Percentiles rank a stretch among this genome's conserved stretches.
Evolutionary conservation across 2,797 vertebrate genomes (phyloP).

Genomic region (Amazona ochrocephala): DNA sequence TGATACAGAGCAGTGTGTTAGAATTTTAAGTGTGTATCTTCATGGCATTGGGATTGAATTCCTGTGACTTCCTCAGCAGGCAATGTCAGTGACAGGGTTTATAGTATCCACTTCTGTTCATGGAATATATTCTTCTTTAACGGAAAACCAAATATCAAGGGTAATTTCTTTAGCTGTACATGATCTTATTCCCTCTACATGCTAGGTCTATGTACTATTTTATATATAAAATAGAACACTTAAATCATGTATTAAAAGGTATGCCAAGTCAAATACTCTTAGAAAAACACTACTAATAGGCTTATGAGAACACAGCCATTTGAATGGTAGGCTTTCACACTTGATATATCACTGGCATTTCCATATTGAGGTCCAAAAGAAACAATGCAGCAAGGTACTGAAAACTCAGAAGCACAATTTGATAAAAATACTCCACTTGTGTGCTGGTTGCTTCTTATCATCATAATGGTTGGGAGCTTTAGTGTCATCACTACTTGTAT

Average conservation of each 20-base stretch:
- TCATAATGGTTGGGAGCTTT: neutral
- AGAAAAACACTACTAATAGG: neutral
- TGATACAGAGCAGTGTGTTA: neutral
- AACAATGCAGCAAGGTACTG: neutral
- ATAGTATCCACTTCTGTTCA: neutral
- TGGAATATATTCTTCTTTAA: neutral
- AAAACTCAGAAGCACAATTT: neutral
- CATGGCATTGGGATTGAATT: neutral
- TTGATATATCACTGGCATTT: neutral
- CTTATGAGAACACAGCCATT: neutral
- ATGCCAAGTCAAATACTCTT: neutral
- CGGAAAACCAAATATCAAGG: neutral
- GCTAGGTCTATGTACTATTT: neutral
- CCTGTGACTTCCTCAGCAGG: neutral
- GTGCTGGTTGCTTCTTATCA: neutral
- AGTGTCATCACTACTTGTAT: neutral
- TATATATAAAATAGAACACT: neutral
- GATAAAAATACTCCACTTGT: neutral
- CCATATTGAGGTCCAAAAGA: neutral
- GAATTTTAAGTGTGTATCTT: neutral
- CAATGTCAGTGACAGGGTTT: neutral
- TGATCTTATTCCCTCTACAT: neutral
- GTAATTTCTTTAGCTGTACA: neutral
- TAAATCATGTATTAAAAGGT: neutral
- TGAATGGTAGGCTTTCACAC: neutral